Evolutionary conservation across 2,888 invertebrate species (phyloP), one percentile per base, ranked within the genome.

Genomic region (Agapostemon virescens): DNA sequence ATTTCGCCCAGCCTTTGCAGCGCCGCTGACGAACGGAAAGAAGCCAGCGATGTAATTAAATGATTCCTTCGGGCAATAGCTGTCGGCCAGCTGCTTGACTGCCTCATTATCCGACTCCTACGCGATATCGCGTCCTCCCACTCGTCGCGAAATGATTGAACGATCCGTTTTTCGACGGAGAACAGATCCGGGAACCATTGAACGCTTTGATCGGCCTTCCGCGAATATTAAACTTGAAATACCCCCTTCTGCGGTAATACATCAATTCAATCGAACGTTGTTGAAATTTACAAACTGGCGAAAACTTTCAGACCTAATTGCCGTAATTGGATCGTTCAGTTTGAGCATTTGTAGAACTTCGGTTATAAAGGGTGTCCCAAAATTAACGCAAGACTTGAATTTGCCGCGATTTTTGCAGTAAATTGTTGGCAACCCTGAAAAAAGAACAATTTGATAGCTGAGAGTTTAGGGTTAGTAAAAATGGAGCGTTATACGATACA

Each of bases 21-120:
- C 68, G 73, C 64, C 77, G 70, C 68, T 15, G 67, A 68, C 77
- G 81, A 81, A 73, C 63, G 82, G 74, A 82, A 74, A 71, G 77
- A 73, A 73, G 36, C 55, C 74, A 13, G 67, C 13, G 77, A 71
- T 64, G 82, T 81, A 82, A 82, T 82, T 82, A 82, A 81, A 81
- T 68, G 82, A 82, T 77, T 74, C 77, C 82, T 77, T 33, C 69
- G 81, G 82, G 74, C 82, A 74, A 82, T 82, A 71, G 68, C 70
- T 74, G 64, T 77, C 74, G 70, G 67, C 77, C 42, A 52, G 36
- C 26, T 55, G 55, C 55, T 26, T 26, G 55, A 55, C 26, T 26
- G 55, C 55, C 55, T 55, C 55, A 26, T 55, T 55, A 55, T 55
- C 55, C 7, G 55, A 55, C 17, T 55, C 26, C 26, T 26, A 15